Percentiles rank a stretch among this genome's conserved stretches.
phyloP scores from a whole-genome alignment of 1,140 invertebrate genomes.

The Drosophila malerkotliana region DNA sequence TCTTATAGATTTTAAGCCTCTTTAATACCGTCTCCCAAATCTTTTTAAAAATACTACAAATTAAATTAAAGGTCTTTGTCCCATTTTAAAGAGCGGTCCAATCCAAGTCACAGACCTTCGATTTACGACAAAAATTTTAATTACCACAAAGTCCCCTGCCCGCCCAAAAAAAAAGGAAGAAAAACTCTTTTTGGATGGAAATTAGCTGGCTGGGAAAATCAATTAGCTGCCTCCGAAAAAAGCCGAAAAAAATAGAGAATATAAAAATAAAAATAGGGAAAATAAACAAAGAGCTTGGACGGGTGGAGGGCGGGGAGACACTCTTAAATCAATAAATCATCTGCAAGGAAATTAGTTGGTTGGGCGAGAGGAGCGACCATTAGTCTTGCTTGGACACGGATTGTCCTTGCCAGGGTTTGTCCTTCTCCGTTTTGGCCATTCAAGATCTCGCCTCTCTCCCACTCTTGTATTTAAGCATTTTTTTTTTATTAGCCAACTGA shows the following conservation, averaged over 20 bases:
- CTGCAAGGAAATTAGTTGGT: conserved; percentile 79
- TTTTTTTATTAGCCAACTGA: conserved; percentile 12
- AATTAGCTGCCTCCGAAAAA: conserved; percentile 57
- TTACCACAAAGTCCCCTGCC: conserved; percentile 49
- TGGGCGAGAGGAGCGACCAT: conserved; percentile 46
- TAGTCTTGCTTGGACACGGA: conserved; percentile 78
- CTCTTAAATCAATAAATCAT: conserved; percentile 81
- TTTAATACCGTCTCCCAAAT: background rate
- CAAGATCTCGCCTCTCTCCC: background rate
- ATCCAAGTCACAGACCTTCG: conserved; percentile 7
- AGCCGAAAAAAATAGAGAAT: conserved; percentile 20
- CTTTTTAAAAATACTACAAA: background rate
- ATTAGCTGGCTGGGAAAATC: conserved; percentile 71
- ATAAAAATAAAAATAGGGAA: conserved; percentile 37
- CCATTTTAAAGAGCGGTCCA: conserved; percentile 7
- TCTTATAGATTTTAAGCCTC: background rate
- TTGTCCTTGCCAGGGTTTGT: conserved; percentile 26
- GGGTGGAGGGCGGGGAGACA: conserved; percentile 2
- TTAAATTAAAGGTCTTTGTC: conserved; percentile 12
- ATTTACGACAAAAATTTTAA: conserved; percentile 71
- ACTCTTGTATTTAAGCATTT: background rate
- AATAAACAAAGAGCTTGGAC: conserved; percentile 27
- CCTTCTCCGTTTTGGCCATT: conserved; percentile 8
- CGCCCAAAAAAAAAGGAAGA: conserved; percentile 1
- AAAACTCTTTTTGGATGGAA: conserved; percentile 68